Evolutionary conservation across 1,140 invertebrate genomes (phyloP).

Genomic region (Drosophila sp.): DNA sequence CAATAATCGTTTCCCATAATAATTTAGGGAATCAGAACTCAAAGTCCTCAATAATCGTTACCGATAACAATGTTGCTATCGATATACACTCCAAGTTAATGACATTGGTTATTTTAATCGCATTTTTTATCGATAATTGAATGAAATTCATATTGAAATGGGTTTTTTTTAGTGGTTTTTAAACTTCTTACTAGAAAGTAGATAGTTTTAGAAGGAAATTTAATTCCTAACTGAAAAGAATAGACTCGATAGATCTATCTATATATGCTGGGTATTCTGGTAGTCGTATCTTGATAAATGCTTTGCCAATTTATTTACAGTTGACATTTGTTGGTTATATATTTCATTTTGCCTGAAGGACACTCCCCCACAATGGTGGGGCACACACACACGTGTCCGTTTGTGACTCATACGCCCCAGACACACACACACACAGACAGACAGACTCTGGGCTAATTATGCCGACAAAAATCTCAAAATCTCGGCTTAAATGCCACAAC

Average conservation of each 20-base stretch:
- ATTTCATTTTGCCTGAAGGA: slow-evolving; percentile 8
- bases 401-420: slow-evolving; percentile 14
- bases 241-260: not conserved
- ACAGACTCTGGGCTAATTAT: slow-evolving; percentile 61
- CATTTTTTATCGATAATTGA: too few relatives aligned
- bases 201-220: too few relatives aligned
- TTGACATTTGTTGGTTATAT: not conserved
- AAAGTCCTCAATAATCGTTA: too few relatives aligned
- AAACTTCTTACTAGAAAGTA: too few relatives aligned
- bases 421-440: not conserved
- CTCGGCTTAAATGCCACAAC: slow-evolving; percentile 65
- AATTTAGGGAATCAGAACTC: too few relatives aligned
- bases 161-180: too few relatives aligned
- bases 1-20: too few relatives aligned
- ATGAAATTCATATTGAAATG: too few relatives aligned
- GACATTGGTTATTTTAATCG: too few relatives aligned
- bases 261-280: not conserved
- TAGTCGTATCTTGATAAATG: not conserved
- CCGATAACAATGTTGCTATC: too few relatives aligned
- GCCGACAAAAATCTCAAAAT: slow-evolving; percentile 46
- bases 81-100: not conserved
- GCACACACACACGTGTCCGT: slow-evolving; percentile 1
- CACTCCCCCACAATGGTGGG: slow-evolving; percentile 13
- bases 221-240: not conserved
- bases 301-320: not conserved